These are phyloP conservation scores for Protobothrops mucrosquamatus DNA, from an alignment of 2,113 vertebrate species.

Conservation along the genomic window DNA sequence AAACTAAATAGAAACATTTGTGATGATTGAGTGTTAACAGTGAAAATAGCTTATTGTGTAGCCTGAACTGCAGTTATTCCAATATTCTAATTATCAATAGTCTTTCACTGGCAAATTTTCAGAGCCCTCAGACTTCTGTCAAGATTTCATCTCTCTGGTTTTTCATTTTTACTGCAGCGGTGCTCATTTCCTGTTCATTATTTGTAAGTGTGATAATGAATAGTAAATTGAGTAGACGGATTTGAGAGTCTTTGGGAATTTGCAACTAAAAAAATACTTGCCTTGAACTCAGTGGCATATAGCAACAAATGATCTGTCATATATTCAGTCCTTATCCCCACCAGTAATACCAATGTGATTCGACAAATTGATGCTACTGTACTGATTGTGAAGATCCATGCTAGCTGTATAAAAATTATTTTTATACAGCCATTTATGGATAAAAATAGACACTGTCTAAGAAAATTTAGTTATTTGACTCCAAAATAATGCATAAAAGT, in stretches of 20 bases:
- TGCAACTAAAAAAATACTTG: neutral
- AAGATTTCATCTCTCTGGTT: neutral
- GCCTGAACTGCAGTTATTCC: neutral
- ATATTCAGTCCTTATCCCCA: neutral
- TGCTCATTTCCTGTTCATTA: neutral
- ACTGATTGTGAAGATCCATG: neutral
- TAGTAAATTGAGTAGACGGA: neutral
- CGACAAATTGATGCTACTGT: neutral
- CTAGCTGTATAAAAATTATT: slow-evolving; percentile 20
- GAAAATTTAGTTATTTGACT: slow-evolving; percentile 1
- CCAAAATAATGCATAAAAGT: slow-evolving; percentile 23
- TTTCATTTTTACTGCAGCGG: neutral
- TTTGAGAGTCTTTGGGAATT: neutral
- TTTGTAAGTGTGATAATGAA: neutral
- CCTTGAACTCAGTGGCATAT: neutral
- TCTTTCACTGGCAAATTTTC: neutral
- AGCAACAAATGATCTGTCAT: neutral
- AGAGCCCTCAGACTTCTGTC: neutral
- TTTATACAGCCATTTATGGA: neutral
- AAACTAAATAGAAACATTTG: neutral
- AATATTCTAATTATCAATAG: neutral
- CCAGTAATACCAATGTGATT: neutral
- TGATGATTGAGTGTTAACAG: neutral
- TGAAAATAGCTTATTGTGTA: neutral
- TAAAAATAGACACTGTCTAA: slow-evolving; percentile 40